A percentile compares a stretch with the other conserved stretches of the same genome.
Evolutionary conservation across 2,113 vertebrate species (phyloP).

Genomic region (Odocoileus virginianus): DNA sequence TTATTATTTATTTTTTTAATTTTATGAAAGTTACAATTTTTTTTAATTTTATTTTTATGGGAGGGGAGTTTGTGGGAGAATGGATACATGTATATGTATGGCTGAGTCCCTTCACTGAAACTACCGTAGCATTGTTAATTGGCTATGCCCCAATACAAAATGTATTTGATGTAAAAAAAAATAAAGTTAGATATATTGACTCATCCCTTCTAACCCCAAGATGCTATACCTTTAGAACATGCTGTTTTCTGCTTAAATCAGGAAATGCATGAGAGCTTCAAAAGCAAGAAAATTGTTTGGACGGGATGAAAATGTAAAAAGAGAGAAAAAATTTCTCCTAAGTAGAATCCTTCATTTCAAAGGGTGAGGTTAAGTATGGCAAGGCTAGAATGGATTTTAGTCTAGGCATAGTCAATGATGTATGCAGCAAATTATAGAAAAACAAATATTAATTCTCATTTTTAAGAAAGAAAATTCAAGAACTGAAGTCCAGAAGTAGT

Average conservation of each 20-base stretch:
- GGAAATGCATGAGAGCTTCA: background rate
- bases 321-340: background rate
- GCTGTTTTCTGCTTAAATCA: background rate
- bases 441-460: background rate
- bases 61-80: background rate
- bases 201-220: background rate
- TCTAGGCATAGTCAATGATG: background rate
- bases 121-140: background rate
- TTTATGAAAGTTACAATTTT: background rate
- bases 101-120: background rate
- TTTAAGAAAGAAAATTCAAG: background rate
- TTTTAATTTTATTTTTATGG: background rate
- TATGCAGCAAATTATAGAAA: background rate
- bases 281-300: constrained; percentile 18
- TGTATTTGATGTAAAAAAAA: background rate
- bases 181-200: background rate
- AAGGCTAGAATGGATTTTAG: background rate
- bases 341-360: background rate
- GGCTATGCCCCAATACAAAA: background rate
- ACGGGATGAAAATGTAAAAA: background rate
- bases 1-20: background rate
- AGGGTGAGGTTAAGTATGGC: background rate
- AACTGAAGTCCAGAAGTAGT: background rate
- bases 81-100: background rate
- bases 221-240: background rate